Percentiles rank a stretch among this genome's conserved stretches.
Evolutionary conservation across 2,888 invertebrate genomes (phyloP).

Genomic region (Trichogramma dendrolimi): DNA sequence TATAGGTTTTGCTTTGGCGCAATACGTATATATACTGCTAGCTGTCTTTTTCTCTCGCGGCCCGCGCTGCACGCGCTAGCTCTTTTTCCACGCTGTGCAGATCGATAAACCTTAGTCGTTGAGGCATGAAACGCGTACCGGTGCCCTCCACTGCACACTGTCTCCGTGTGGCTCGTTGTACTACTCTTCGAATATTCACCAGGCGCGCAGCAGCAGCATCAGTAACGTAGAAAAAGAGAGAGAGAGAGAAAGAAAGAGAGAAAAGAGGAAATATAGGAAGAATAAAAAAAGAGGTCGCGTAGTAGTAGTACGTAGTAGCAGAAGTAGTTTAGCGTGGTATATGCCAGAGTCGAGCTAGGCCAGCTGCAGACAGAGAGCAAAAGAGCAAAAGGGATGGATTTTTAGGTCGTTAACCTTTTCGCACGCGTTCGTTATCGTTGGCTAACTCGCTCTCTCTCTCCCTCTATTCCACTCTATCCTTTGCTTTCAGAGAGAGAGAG

Average conservation of each 20-base stretch:
- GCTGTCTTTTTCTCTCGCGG: too few relatives aligned
- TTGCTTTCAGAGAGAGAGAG: not conserved
- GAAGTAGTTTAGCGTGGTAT: too few relatives aligned
- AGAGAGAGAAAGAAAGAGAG: not conserved
- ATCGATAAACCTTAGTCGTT: conserved; percentile 22
- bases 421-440: conserved; percentile 16
- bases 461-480: not conserved
- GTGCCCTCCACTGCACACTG: not conserved
- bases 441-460: not conserved
- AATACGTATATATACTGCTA: not conserved
- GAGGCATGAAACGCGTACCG: conserved; percentile 11
- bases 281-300: not conserved
- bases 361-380: too few relatives aligned
- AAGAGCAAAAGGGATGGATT: conserved; percentile 16
- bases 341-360: too few relatives aligned
- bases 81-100: not conserved
- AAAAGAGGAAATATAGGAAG: not conserved
- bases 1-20: conserved; percentile 10
- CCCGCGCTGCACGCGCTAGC: too few relatives aligned
- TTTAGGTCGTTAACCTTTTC: conserved; percentile 23
- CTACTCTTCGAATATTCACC: not conserved
- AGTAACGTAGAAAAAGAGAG: not conserved
- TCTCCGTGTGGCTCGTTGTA: not conserved
- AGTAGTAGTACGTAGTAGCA: too few relatives aligned
- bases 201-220: not conserved